Conservation (phyloP, 2,113 vertebrate genomes). For the Hippotragus niger region DNA sequence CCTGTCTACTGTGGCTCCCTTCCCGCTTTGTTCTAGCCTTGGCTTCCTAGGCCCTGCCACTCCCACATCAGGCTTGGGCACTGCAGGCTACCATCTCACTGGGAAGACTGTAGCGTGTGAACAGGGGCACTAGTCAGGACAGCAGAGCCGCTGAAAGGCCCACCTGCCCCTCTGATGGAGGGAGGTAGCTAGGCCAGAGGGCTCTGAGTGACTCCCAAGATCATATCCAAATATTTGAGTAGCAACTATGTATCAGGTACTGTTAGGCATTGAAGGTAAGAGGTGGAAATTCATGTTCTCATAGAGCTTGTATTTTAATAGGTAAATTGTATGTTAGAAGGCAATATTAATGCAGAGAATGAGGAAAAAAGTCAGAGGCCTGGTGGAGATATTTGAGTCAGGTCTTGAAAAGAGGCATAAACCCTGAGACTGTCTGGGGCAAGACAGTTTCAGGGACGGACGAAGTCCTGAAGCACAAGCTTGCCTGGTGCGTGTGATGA, state of each 20-base stretch:
- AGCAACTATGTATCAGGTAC: neutral
- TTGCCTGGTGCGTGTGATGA: fast-evolving
- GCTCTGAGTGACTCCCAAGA: neutral
- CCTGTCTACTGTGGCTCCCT: neutral
- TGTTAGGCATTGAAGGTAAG: neutral
- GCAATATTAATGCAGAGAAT: neutral
- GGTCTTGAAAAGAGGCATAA: neutral
- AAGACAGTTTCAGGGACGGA: neutral
- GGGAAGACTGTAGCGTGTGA: neutral
- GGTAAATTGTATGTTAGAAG: neutral
- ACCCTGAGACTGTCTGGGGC: too few species aligned
- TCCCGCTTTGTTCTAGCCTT: neutral
- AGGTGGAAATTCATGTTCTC: neutral
- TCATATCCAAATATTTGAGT: neutral
- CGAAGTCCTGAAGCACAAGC: neutral
- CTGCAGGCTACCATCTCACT: neutral
- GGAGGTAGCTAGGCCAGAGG: neutral
- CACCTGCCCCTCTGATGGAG: neutral
- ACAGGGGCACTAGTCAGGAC: neutral
- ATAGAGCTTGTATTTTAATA: neutral
- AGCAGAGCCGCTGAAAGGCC: neutral
- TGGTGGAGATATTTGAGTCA: neutral
- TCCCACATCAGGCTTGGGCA: neutral
- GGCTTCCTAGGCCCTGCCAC: too few species aligned
- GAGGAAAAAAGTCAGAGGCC: neutral